Percentiles rank a stretch among this genome's conserved stretches.
Evolutionary conservation across 2,888 invertebrate species (phyloP).

Genomic region (Stenotaenia linearis): DNA sequence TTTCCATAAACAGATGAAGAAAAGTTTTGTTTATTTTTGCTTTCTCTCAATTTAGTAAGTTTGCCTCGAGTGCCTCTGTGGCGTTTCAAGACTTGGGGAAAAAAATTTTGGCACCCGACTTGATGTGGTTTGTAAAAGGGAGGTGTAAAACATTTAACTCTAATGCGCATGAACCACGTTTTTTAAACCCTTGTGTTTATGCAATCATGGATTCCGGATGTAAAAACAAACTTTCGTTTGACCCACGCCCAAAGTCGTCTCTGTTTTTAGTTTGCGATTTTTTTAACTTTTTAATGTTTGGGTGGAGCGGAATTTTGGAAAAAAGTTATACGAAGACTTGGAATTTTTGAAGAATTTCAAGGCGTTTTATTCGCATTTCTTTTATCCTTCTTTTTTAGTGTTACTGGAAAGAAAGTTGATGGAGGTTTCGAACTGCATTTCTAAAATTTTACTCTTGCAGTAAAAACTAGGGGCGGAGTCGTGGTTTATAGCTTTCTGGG

Average conservation of each 20-base stretch:
- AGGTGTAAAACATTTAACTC: slow-evolving; percentile 19
- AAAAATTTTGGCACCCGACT: slow-evolving; percentile 14
- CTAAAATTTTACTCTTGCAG: slow-evolving; percentile 1
- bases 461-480: slow-evolving; percentile 4
- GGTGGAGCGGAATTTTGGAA: background rate
- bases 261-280: background rate
- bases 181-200: slow-evolving; percentile 20
- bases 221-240: slow-evolving; percentile 16
- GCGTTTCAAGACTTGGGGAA: slow-evolving; percentile 4
- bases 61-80: slow-evolving; percentile 27
- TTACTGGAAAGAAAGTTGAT: background rate
- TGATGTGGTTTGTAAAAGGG: slow-evolving; percentile 15
- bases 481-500: slow-evolving; percentile 4
- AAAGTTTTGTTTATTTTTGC: slow-evolving; percentile 29
- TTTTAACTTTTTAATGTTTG: background rate
- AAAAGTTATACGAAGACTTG: background rate
- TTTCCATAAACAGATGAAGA: slow-evolving; percentile 24
- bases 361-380: background rate
- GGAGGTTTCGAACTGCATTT: background rate
- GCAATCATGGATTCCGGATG: slow-evolving; percentile 23
- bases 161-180: background rate
- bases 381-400: too few relatives aligned
- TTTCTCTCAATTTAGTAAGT: slow-evolving; percentile 29
- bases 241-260: slow-evolving; percentile 7
- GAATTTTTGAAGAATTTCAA: background rate